phyloP scores from a whole-genome alignment of 1,140 invertebrate species.

The Meloidogyne exigua region DNA sequence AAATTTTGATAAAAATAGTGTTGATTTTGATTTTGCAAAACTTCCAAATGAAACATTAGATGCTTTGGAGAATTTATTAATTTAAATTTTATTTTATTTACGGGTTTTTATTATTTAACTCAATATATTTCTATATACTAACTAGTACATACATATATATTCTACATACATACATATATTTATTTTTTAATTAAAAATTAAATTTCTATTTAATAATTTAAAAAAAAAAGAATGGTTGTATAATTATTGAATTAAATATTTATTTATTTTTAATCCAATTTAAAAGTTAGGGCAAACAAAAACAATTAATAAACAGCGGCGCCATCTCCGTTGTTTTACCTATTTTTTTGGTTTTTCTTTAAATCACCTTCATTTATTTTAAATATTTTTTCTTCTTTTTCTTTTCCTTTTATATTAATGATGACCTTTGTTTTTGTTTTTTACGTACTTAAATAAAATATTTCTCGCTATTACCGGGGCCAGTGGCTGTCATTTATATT shows the following conservation, averaged over 20 bases:
- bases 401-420: not conserved
- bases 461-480: not conserved
- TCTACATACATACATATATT: no score
- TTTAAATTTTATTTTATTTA: not conserved
- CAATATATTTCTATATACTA: no score
- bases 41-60: not conserved
- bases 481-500: not conserved
- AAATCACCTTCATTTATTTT: not conserved
- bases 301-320: no score
- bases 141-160: no score
- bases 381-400: not conserved
- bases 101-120: not conserved
- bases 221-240: not conserved
- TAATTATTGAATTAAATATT: not conserved
- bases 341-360: not conserved
- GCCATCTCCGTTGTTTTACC: no score
- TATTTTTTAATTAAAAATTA: no score
- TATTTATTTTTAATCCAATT: not conserved
- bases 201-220: no score
- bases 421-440: not conserved
- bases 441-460: not conserved
- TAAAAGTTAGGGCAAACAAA: no score
- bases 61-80: not conserved
- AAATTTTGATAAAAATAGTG: not conserved
- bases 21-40: not conserved